Conservation (phyloP, 2,113 vertebrate genomes). For the Lagopus leucura region DNA sequence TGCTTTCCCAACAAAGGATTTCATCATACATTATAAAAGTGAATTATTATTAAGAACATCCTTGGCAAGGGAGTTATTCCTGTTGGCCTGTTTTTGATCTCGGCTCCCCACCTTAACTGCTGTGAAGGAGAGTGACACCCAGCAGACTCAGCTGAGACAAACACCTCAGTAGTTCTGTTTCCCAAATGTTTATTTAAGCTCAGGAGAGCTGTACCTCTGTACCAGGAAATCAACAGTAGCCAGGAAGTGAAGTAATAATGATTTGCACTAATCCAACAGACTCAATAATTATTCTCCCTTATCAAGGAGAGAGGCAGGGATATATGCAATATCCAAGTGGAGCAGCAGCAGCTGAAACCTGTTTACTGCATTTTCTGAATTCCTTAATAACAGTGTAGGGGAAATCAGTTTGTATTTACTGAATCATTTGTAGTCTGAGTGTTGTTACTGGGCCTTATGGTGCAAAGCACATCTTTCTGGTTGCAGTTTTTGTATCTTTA, state of each 20-base stretch:
- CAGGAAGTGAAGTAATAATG: not conserved
- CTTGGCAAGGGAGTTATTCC: not conserved
- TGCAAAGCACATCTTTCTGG: not conserved
- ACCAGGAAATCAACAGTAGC: not conserved
- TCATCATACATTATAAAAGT: not conserved
- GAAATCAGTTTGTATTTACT: not conserved
- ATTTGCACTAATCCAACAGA: not conserved
- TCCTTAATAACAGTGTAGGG: not conserved
- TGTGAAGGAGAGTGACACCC: rapidly evolving
- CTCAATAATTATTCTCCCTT: not conserved
- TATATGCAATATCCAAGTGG: not conserved
- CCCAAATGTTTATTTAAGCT: not conserved
- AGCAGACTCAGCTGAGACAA: not conserved
- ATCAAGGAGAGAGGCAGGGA: not conserved
- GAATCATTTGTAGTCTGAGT: not conserved
- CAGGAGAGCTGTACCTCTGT: not conserved
- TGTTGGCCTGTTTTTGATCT: not conserved
- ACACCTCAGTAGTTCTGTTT: not conserved
- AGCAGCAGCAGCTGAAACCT: not conserved
- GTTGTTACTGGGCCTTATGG: not conserved
- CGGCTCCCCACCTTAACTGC: not conserved
- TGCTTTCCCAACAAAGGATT: conserved; percentile 9
- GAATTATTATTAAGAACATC: not conserved
- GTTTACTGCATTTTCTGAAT: not conserved
- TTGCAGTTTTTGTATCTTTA: not conserved